Evolutionary conservation across 2,888 invertebrate genomes (phyloP).

Genomic region (Brachypterus glaber): DNA sequence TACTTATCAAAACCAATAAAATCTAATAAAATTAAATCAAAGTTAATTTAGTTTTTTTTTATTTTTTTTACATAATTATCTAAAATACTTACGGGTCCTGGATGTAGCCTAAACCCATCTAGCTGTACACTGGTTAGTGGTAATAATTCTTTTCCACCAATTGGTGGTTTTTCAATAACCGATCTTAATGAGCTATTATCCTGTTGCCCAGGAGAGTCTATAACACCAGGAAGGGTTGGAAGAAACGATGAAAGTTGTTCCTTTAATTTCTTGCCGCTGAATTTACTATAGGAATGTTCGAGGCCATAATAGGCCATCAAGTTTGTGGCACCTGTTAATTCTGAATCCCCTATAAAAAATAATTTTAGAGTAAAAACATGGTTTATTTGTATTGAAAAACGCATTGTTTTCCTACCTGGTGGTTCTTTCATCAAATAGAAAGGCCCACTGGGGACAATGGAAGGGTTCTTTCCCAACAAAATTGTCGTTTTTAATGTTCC

Average conservation of each 20-base stretch:
- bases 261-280: conserved; percentile 91
- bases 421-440: conserved; percentile 98
- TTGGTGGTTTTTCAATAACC: conserved; percentile 91
- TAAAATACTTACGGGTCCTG: conserved; percentile 62
- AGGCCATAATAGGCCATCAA: conserved; percentile 94
- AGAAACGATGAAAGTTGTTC: conserved; percentile 92
- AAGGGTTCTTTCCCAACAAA: conserved; percentile 92
- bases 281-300: conserved; percentile 96
- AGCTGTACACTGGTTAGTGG: conserved; percentile 80
- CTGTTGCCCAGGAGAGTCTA: conserved; percentile 84
- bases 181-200: conserved; percentile 83
- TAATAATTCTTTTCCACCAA: conserved; percentile 81
- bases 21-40: too few relatives aligned
- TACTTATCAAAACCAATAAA: too few relatives aligned
- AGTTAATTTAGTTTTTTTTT: too few relatives aligned
- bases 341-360: conserved; percentile 65
- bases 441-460: conserved; percentile 94
- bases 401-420: conserved; percentile 59
- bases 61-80: too few relatives aligned
- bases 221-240: conserved; percentile 88
- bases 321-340: conserved; percentile 92
- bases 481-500: conserved; percentile 97
- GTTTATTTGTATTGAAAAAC: not conserved
- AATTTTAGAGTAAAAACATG: too few relatives aligned
- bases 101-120: conserved; percentile 88